phyloP scores from a whole-genome alignment of 2,113 vertebrate species.

The Ctenomys sociabilis region DNA sequence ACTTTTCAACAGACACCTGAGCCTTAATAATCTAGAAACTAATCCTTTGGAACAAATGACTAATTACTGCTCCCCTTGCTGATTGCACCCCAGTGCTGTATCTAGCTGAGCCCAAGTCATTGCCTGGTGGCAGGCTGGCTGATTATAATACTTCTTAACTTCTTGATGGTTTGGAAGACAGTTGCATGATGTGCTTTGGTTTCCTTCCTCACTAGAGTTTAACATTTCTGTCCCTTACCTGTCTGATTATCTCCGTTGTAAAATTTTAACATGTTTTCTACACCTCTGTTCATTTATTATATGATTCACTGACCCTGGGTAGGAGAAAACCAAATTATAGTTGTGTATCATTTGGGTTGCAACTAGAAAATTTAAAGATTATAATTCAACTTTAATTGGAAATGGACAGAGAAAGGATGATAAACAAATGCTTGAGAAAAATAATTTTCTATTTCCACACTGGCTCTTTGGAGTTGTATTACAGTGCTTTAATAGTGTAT shows the following conservation, averaged over 20 bases:
- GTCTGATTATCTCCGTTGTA: conserved; percentile 7
- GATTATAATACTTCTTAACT: conserved; percentile 64
- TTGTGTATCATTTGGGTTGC: conserved; percentile 81
- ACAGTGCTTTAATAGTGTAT: conserved; percentile 74
- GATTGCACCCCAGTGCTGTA: conserved; percentile 83
- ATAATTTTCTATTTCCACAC: conserved; percentile 64
- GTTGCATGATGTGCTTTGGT: conserved; percentile 79
- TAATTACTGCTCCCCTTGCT: conserved; percentile 85
- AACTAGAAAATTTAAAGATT: conserved; percentile 58
- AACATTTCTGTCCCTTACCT: conserved; percentile 73
- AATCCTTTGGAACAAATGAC: conserved; percentile 90
- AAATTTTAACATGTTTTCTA: conserved; percentile 72
- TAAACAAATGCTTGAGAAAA: conserved; percentile 67
- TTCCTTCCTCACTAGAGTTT: conserved; percentile 73
- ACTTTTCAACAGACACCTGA: conserved; percentile 87
- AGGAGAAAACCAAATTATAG: conserved; percentile 79
- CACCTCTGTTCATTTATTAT: conserved; percentile 78
- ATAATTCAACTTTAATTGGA: neutral
- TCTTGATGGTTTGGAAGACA: conserved; percentile 68
- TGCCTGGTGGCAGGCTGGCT: conserved; percentile 74
- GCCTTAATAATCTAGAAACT: conserved; percentile 90
- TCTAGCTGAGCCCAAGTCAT: conserved; percentile 76
- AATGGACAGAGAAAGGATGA: conserved; percentile 45
- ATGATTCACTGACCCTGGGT: conserved; percentile 84
- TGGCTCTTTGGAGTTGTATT: conserved; percentile 77